These are phyloP conservation scores for Limnephilus auricula DNA, from an alignment of 2,888 invertebrate genomes.

Conservation along the genomic window DNA sequence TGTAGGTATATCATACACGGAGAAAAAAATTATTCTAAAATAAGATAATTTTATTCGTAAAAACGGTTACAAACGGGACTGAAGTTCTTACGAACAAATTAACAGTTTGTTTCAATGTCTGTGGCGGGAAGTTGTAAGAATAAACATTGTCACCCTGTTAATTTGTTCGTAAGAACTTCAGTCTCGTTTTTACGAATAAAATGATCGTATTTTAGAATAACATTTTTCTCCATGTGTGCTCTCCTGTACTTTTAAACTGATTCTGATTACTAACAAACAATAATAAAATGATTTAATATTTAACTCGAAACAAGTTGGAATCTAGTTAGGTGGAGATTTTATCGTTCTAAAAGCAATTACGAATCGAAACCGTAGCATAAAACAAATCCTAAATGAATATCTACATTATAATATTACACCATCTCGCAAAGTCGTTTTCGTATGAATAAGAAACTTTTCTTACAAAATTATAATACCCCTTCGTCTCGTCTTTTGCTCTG, in stretches of 20 bases:
- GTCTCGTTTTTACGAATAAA: too few relatives aligned
- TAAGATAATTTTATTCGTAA: too few relatives aligned
- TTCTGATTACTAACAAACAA: not conserved
- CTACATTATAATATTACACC: not conserved
- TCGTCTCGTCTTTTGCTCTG: constrained; percentile 8
- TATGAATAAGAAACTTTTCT: not conserved
- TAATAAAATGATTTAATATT: not conserved
- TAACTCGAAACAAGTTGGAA: not conserved
- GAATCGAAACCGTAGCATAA: not conserved
- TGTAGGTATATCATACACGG: too few relatives aligned
- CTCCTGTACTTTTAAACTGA: not conserved
- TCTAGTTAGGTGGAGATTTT: not conserved
- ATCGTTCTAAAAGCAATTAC: not conserved
- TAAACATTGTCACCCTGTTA: too few relatives aligned
- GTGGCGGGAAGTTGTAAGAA: too few relatives aligned
- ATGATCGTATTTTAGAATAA: too few relatives aligned
- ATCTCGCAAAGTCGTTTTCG: not conserved
- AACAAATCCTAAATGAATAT: not conserved
- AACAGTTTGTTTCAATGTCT: too few relatives aligned
- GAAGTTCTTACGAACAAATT: too few relatives aligned
- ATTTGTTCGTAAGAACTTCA: too few relatives aligned
- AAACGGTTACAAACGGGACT: too few relatives aligned
- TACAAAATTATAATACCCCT: not conserved
- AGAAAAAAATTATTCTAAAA: too few relatives aligned
- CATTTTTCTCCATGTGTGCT: too few relatives aligned